Evolutionary conservation across 35 echinoderm and acorn worm species (phyloP), one percentile per base, ranked within the genome.

Genomic region (Diadema setosum): DNA sequence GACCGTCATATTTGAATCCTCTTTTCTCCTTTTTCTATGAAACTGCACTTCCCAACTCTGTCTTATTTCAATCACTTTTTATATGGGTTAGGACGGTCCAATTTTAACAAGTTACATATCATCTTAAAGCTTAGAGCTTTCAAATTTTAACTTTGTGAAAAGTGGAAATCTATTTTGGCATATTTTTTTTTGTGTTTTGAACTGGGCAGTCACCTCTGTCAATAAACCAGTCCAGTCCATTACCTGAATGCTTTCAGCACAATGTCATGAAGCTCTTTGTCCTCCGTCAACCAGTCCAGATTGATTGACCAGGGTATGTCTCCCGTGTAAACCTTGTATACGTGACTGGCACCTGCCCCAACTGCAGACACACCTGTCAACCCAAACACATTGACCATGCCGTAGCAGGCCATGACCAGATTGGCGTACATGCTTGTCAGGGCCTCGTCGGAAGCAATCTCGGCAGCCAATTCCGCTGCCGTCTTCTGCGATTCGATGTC

Each of bases 191-290:
- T n/a, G n/a, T n/a, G n/a, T n/a, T n/a, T n/a, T n/a, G n/a, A n/a
- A n/a, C n/a, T n/a, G n/a, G n/a, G n/a, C n/a, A n/a, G n/a, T n/a
- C n/a, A n/a, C n/a, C n/a, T n/a, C n/a, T n/a, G n/a, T n/a, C n/a
- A n/a, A n/a, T n/a, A n/a, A n/a, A n/a, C n/a, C n/a, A n/a, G n/a
- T n/a, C n/a, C n/a, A n/a, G n/a, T n/a, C n/a, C n/a, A n/a, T n/a
- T n/a, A 99, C 96, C 96, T 94, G 87, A 89, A 99, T 12, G 96
- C 96, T 81, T 95, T 83, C 7, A 92, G 84, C 29, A 92, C 96
- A 44, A 99, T 58, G 36, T 59, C 15, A 70, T 86, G 57, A 0
- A 99, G 86, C 63, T 99, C 96, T 8, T 85, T 59, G 90, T 99
- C 96, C 45, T 89, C 85, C n/a, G 80, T 83, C 2, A 99, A 50